Percentiles rank a stretch among this genome's conserved stretches.
Evolutionary conservation across 2,113 vertebrate species (phyloP).

Genomic region (Gopherus flavomarginatus): DNA sequence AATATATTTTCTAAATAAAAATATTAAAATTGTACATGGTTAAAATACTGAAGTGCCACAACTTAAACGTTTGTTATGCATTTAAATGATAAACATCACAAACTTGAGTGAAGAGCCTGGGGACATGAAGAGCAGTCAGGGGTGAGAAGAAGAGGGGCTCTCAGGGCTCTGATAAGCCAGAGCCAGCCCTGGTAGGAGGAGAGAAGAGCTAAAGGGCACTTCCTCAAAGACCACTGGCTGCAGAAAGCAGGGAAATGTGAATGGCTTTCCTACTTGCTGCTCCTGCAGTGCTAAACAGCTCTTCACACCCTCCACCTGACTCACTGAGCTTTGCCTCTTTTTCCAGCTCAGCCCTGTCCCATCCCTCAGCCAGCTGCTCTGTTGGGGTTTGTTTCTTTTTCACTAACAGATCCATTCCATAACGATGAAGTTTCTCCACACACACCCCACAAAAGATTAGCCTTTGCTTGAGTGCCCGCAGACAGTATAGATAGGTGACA

Average conservation of each 20-base stretch:
- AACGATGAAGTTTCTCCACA: background rate
- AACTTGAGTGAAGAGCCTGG: conserved; percentile 30
- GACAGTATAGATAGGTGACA: background rate
- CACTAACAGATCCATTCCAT: background rate
- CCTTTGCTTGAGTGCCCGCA: accelerated
- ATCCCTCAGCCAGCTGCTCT: background rate
- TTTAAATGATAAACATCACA: background rate
- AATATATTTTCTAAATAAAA: too few species aligned
- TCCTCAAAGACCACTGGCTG: background rate
- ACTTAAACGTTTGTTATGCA: background rate
- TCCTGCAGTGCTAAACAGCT: too few species aligned
- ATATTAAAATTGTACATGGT: too few species aligned
- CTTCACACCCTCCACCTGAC: too few species aligned
- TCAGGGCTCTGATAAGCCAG: background rate
- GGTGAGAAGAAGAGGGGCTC: background rate
- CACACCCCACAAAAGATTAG: background rate
- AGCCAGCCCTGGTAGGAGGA: background rate
- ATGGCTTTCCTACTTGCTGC: background rate
- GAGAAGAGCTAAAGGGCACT: background rate
- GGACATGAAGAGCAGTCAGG: background rate
- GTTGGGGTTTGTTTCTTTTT: background rate
- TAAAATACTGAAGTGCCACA: background rate
- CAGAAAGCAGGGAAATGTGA: background rate
- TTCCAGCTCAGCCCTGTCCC: background rate
- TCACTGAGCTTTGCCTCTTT: too few species aligned